phyloP scores from a whole-genome alignment of 2,888 invertebrate species.

The Ennomos erosarius region DNA sequence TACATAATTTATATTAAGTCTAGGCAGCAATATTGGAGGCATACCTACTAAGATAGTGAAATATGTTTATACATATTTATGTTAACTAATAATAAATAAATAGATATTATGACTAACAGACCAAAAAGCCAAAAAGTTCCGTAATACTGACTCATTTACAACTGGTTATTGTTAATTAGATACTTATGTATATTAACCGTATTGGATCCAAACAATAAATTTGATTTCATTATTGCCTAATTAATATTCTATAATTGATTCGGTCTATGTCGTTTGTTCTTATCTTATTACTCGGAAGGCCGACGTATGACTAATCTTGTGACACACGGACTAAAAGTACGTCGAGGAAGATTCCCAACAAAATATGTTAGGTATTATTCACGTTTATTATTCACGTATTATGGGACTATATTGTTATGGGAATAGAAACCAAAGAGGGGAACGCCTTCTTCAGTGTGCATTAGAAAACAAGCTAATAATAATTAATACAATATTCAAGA shows the following conservation, averaged over 20 bases:
- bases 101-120: neutral
- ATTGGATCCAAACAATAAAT: constrained; percentile 1
- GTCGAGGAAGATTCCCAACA: constrained; percentile 41
- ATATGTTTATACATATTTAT: no score
- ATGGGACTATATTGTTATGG: no score
- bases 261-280: constrained; percentile 13
- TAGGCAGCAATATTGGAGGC: no score
- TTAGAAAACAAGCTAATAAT: no score
- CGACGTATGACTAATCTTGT: constrained; percentile 61
- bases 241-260: constrained; percentile 3
- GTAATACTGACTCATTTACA: constrained; percentile 8
- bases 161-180: no score
- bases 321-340: constrained; percentile 49
- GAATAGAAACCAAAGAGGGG: no score
- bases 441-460: no score
- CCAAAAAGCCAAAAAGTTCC: constrained; percentile 5
- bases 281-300: constrained; percentile 48
- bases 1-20: no score
- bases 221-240: constrained; percentile 9
- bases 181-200: no score
- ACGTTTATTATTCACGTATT: no score
- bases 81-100: neutral
- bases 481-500: no score
- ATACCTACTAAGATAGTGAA: no score
- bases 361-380: neutral